A percentile compares a stretch with the other conserved stretches of the same genome.
Conservation (phyloP, 2,888 invertebrate genomes). For the Leucania comma region DNA sequence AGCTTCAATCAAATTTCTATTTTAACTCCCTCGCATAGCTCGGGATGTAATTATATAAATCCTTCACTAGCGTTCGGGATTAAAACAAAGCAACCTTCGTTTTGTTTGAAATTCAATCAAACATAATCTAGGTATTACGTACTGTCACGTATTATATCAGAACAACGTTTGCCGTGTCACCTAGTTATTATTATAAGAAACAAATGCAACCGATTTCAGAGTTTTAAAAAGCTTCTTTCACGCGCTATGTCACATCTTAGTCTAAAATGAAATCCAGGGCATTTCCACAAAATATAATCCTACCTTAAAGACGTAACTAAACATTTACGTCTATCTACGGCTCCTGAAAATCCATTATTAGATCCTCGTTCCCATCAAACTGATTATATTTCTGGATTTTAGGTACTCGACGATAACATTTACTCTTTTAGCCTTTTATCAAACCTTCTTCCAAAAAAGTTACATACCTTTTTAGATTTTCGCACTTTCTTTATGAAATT, state of each 20-base stretch:
- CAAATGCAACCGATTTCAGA: no score
- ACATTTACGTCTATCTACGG: background rate
- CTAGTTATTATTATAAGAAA: no score
- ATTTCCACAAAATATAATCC: background rate
- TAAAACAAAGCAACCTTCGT: no score
- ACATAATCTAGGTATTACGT: no score
- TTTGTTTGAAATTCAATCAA: no score
- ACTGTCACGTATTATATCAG: no score
- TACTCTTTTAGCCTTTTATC: background rate
- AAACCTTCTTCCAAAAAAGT: background rate
- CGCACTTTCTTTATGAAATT: background rate
- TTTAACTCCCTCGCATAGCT: no score
- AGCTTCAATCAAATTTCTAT: no score
- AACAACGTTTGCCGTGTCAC: no score
- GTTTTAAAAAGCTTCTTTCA: no score
- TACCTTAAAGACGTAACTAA: background rate
- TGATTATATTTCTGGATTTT: constrained; percentile 3
- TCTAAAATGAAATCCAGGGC: background rate
- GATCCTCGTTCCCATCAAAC: background rate
- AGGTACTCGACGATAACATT: background rate
- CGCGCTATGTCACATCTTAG: background rate
- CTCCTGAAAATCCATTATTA: constrained; percentile 5
- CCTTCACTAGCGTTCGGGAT: no score
- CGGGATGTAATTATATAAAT: no score
- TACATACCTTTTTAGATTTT: background rate